Percentiles rank a stretch among this genome's conserved stretches.
phyloP scores from a whole-genome alignment of 2,797 vertebrate genomes.

The Coluber constrictor region DNA sequence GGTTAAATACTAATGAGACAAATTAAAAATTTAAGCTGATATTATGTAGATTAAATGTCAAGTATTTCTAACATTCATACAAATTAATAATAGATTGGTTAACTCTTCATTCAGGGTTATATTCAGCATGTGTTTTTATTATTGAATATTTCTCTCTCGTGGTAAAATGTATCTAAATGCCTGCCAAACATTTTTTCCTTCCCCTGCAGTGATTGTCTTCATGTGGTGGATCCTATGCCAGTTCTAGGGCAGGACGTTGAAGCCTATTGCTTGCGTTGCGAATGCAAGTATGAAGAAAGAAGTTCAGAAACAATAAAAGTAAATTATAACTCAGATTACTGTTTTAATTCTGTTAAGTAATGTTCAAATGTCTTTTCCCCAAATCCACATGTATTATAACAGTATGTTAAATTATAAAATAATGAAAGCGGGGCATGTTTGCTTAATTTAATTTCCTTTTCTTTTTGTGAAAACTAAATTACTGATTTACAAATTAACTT shows the following conservation, averaged over 20 bases:
- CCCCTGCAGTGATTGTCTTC: conserved; percentile 87
- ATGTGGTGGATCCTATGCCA: conserved; percentile 94
- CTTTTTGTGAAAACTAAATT: neutral
- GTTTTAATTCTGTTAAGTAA: neutral
- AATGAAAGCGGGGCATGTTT: neutral
- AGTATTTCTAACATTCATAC: neutral
- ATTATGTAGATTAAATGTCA: neutral
- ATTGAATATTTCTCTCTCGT: neutral
- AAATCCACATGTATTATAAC: neutral
- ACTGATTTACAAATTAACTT: neutral
- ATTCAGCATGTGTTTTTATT: neutral
- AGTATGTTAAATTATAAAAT: neutral
- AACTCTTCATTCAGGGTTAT: neutral
- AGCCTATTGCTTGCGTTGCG: conserved; percentile 95
- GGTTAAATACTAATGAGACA: neutral
- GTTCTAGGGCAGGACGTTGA: conserved; percentile 93
- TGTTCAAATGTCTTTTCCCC: neutral
- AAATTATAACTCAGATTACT: conserved; percentile 28
- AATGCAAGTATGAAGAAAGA: conserved; percentile 98
- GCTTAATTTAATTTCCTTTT: neutral
- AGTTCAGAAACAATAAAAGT: conserved; percentile 97
- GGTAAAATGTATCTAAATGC: conserved; percentile 21
- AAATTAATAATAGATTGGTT: conserved; percentile 14
- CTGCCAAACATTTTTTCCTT: conserved; percentile 18
- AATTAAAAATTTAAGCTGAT: conserved; percentile 5